Evolutionary conservation across 2,888 invertebrate species (phyloP), one percentile per base, ranked within the genome.

Genomic region (Tholera decimalis): DNA sequence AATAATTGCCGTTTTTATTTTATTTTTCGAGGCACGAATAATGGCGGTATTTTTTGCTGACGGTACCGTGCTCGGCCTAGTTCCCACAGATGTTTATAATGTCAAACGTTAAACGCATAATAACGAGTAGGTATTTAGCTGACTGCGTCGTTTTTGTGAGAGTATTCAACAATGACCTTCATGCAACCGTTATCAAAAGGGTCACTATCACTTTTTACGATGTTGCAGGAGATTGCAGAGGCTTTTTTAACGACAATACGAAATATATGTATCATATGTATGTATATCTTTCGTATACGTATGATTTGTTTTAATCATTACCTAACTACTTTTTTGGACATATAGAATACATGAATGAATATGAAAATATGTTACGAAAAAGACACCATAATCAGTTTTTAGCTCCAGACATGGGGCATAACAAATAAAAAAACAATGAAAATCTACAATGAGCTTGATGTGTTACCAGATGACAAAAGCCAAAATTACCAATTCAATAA

Each of bases 61-160:
- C 87, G 43, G 66, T 89, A 81, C 83, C 65, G 71, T 66, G 70
- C 68, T 77, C 80, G 89, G 83, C 90, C 89, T 79, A 85, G 89
- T 91, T 91, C 90, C 77, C 91, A 91, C 87, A 80, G 79, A 78
- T 73, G 77, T 70, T 73, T 71, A 73, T 81, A 85, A 85, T 87
- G 85, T 81, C 85, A 85, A 82, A 86, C 85, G 83, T 79, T 81
- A 80, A 83, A 77, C 69, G 85, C 81, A 85, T 85, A 80, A 82
- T 82, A 82, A 84, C 59, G 61, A 63, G 64, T n/a, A n/a, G n/a
- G n/a, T 61, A 72, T 67, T 80, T 67, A 65, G 24, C 47, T 20
- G 53, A 46, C 18, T 69, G 46, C 58, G 56, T 41, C 33, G 41
- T 50, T 69, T 59, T 82, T 66, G 59, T 66, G 62, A 50, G 55